Conservation (phyloP, 2,113 vertebrate genomes). For the Lontra canadensis region DNA sequence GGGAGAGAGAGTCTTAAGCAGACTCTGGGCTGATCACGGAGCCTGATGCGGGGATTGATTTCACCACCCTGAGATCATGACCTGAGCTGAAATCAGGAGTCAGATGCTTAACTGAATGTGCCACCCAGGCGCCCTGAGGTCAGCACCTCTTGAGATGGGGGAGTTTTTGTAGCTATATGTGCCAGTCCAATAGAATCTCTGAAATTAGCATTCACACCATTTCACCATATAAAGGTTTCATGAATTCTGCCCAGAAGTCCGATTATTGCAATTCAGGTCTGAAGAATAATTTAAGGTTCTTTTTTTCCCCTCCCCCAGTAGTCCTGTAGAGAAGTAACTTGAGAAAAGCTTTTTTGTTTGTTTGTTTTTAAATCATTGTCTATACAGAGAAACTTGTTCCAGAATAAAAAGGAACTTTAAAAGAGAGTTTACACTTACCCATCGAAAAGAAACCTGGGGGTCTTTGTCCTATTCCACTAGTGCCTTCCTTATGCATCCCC, state of each 20-base stretch:
- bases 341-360: background rate
- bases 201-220: background rate
- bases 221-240: background rate
- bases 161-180: background rate
- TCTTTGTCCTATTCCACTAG: background rate
- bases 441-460: background rate
- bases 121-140: background rate
- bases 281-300: background rate
- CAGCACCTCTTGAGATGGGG: background rate
- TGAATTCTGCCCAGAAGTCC: background rate
- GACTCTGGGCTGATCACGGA: no score
- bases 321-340: background rate
- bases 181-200: background rate
- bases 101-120: no score
- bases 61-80: no score
- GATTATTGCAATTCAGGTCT: background rate
- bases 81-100: no score
- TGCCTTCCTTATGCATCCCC: background rate
- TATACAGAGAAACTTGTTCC: background rate
- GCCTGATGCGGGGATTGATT: no score
- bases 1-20: no score
- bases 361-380: background rate
- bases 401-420: background rate
- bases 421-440: background rate
- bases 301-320: background rate